Conservation (phyloP, 2,888 invertebrate genomes). For the Andricus quercusramuli region DNA sequence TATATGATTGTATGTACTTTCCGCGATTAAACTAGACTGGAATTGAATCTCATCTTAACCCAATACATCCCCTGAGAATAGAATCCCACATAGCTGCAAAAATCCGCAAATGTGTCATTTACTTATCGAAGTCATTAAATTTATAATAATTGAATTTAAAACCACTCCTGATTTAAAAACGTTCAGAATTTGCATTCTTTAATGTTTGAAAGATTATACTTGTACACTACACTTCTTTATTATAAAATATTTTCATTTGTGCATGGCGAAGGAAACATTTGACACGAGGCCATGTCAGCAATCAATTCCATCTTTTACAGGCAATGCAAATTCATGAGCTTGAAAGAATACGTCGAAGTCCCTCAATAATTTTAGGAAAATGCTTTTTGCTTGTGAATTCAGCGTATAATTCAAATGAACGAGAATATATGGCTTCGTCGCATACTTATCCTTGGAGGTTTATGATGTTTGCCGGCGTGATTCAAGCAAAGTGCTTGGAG, state of each 20-base stretch:
- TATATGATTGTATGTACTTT: neutral
- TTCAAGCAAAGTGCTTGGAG: constrained; percentile 20
- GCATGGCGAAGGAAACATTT: neutral
- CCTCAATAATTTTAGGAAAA: constrained; percentile 29
- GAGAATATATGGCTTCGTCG: constrained; percentile 27
- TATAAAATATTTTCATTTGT: too few relatives aligned
- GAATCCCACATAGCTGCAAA: neutral
- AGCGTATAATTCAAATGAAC: constrained; percentile 22
- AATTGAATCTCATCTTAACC: neutral
- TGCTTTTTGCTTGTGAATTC: constrained; percentile 19
- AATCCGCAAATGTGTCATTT: neutral
- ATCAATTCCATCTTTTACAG: neutral
- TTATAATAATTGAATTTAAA: too few relatives aligned
- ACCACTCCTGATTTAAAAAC: too few relatives aligned
- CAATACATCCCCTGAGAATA: neutral
- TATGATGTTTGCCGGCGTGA: constrained; percentile 56
- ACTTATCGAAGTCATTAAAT: neutral
- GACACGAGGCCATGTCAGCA: neutral
- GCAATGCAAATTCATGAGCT: constrained; percentile 9
- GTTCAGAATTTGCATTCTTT: too few relatives aligned
- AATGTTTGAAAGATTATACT: neutral
- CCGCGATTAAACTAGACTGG: neutral
- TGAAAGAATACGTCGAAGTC: constrained; percentile 28
- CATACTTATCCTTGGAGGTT: constrained; percentile 56
- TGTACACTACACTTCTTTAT: neutral